phyloP scores from a whole-genome alignment of 2,797 vertebrate genomes.

The Gadopsis bispinosus region DNA sequence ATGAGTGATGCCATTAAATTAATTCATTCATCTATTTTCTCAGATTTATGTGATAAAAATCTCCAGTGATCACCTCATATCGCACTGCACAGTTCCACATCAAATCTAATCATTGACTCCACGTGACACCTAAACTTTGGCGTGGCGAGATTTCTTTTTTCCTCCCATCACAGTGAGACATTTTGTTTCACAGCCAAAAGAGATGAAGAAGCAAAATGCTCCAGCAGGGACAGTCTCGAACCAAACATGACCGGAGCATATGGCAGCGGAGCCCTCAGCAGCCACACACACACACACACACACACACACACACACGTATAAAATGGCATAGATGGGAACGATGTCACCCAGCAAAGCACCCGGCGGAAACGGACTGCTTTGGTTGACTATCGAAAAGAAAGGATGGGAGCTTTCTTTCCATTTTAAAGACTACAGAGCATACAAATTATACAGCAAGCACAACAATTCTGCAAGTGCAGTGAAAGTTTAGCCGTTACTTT shows the following conservation, averaged over 20 bases:
- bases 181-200: slow-evolving; percentile 55
- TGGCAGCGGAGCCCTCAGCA: slow-evolving; percentile 32
- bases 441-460: no score
- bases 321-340: slow-evolving; percentile 23
- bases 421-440: slow-evolving; percentile 2
- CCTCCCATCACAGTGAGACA: slow-evolving; percentile 6
- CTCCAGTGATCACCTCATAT: slow-evolving; percentile 7
- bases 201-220: slow-evolving; percentile 43
- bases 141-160: slow-evolving; percentile 2
- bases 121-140: slow-evolving; percentile 38
- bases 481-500: neutral
- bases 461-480: no score
- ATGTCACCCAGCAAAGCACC: slow-evolving; percentile 18
- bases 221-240: slow-evolving; percentile 42
- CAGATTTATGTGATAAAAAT: slow-evolving; percentile 2
- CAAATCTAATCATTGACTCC: slow-evolving; percentile 42
- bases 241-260: slow-evolving; percentile 65
- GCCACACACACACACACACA: neutral
- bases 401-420: neutral
- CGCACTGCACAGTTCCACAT: slow-evolving; percentile 12
- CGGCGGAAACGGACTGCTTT: neutral
- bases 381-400: slow-evolving; percentile 6
- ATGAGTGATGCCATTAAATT: slow-evolving; percentile 6
- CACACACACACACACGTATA: neutral
- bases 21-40: slow-evolving; percentile 1